Evolutionary conservation across 2,113 vertebrate genomes (phyloP).

Genomic region (Euleptes europaea): DNA sequence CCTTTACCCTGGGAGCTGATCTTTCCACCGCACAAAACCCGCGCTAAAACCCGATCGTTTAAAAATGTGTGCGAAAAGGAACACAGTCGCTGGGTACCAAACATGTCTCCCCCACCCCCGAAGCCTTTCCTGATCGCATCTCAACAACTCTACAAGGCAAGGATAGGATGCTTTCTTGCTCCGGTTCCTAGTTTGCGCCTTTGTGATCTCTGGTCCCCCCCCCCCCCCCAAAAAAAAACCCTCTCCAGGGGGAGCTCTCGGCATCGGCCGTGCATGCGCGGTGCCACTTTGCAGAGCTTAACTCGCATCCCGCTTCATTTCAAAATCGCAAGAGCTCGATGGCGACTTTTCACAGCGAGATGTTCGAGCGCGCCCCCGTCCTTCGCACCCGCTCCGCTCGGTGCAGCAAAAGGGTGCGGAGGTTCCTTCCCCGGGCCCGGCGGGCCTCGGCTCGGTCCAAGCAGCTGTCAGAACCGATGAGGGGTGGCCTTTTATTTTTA

Average conservation of each 20-base stretch:
- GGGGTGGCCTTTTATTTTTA: background rate
- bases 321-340: background rate
- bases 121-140: background rate
- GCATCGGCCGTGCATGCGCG: background rate
- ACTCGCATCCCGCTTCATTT: conserved; percentile 1
- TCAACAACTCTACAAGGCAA: background rate
- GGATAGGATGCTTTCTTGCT: background rate
- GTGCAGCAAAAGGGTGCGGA: background rate
- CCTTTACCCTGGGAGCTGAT: background rate
- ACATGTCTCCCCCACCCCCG: background rate
- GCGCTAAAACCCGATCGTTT: background rate
- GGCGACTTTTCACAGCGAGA: background rate
- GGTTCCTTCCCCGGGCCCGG: background rate
- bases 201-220: background rate
- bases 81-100: too few species aligned
- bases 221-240: too few species aligned
- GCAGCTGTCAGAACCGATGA: background rate
- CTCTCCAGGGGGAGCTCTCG: background rate
- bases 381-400: background rate
- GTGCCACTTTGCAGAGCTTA: background rate
- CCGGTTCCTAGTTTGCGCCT: background rate
- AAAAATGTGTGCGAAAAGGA: background rate
- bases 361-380: background rate
- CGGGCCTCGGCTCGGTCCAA: background rate
- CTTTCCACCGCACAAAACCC: background rate